Percentiles rank a stretch among this genome's conserved stretches.
These are phyloP conservation scores for Cenopis cana DNA, from an alignment of 2,888 invertebrate genomes.

Conservation along the genomic window DNA sequence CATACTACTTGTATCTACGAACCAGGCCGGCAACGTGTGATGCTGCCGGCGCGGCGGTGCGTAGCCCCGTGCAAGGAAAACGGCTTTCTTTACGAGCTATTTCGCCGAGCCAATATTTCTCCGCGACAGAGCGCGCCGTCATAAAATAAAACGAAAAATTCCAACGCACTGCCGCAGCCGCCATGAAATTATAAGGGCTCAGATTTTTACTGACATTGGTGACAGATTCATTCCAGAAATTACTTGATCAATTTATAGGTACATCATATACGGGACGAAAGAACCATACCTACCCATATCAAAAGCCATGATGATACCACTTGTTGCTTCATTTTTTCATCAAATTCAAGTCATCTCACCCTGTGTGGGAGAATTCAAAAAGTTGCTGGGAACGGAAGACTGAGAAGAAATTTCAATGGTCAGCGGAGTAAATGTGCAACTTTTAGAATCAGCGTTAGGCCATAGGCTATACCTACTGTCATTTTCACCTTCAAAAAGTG, in stretches of 20 bases:
- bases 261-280: neutral
- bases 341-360: too few relatives aligned
- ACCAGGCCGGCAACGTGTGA: constrained; percentile 65
- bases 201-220: constrained; percentile 78
- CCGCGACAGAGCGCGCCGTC: constrained; percentile 83
- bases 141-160: constrained; percentile 86
- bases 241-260: constrained; percentile 43
- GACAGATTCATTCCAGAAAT: constrained; percentile 59
- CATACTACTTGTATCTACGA: constrained; percentile 55
- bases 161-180: constrained; percentile 76
- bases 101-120: constrained; percentile 85
- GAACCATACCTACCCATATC: neutral
- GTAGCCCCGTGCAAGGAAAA: constrained; percentile 80
- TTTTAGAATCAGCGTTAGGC: too few relatives aligned
- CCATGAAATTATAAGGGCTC: constrained; percentile 82
- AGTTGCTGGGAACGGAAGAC: neutral
- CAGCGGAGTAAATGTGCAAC: too few relatives aligned
- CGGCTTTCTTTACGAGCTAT: constrained; percentile 84
- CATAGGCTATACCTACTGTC: too few relatives aligned
- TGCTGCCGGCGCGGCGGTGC: constrained; percentile 79
- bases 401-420: neutral
- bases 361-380: neutral
- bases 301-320: neutral
- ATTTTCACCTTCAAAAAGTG: too few relatives aligned
- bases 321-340: neutral